Conservation (phyloP, 2,797 vertebrate species). For the Crypturellus tataupa region DNA sequence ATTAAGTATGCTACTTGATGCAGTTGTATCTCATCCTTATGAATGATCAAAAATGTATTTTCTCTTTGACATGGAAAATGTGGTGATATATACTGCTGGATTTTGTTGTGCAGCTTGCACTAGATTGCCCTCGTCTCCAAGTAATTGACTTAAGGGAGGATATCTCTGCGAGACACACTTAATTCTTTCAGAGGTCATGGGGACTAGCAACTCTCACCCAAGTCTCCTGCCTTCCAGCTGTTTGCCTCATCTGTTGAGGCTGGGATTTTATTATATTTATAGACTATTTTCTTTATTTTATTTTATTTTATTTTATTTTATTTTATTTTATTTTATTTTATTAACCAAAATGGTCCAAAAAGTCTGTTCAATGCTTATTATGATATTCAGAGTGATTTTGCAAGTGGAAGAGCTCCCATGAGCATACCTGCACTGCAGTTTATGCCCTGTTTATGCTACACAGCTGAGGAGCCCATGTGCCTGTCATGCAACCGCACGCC, state of each 20-base stretch:
- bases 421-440: background rate
- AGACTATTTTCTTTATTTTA: background rate
- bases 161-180: background rate
- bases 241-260: background rate
- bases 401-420: background rate
- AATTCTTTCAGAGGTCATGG: background rate
- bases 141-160: background rate
- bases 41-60: background rate
- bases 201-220: background rate
- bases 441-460: background rate
- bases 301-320: background rate
- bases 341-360: background rate
- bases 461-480: background rate
- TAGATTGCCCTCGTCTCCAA: background rate
- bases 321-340: background rate
- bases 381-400: background rate
- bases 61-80: background rate
- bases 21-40: background rate
- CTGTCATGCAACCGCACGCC: accelerated
- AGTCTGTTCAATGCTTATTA: background rate
- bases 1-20: background rate
- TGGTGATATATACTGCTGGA: accelerated
- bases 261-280: background rate
- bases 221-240: background rate
- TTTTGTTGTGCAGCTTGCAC: background rate